Evolutionary conservation across 1,140 invertebrate species (phyloP), one percentile per base, ranked within the genome.

Genomic region (Apis dorsata): DNA sequence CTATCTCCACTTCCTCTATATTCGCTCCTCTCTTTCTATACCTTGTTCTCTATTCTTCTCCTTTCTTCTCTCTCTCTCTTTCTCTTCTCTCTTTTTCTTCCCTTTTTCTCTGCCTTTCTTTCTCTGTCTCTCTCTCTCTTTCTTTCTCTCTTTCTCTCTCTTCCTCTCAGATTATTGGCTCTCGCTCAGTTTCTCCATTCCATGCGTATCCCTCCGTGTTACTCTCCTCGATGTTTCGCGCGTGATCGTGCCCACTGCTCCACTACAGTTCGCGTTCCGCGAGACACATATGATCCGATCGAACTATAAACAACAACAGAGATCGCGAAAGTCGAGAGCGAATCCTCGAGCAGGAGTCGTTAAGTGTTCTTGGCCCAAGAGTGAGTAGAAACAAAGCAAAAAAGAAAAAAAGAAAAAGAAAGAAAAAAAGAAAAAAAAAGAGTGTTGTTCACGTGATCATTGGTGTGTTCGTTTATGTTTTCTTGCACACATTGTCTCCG

Each of bases 361-460:
- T 57, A 87, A 87, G 85, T 87, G 86, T 84, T 73, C 34, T 70
- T 55, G 85, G 55, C 68, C 84, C 34, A 81, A 79, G 17, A 83
- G 86, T 87, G 86, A 87, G 86, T 87, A 87, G 82, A 84, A 62
- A 60, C 34, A 44, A 44, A 71, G 5, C 0, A 44, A 44, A 44
- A 44, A 44, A 7, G 0, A 7, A 44, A 44, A 44, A 44, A 7
- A 44, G 5, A 44, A 44, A 44, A 44, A 7, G 5, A 44, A 44
- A 44, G 5, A 44, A 44, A 7, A 7, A 34, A 1, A 44, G 5
- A 7, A 44, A 44, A 44, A 44, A 0, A 44, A 44, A 44, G 34
- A 83, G 86, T 87, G 82, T 65, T 81, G 78, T 84, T 86, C 70
- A 86, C 75, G 86, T 74, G 81, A 55, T 60, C 53, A 24, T 73